Base-by-base conservation (phyloP, 2,113 vertebrate species). In the Todiramphus saurophagus region DNA sequence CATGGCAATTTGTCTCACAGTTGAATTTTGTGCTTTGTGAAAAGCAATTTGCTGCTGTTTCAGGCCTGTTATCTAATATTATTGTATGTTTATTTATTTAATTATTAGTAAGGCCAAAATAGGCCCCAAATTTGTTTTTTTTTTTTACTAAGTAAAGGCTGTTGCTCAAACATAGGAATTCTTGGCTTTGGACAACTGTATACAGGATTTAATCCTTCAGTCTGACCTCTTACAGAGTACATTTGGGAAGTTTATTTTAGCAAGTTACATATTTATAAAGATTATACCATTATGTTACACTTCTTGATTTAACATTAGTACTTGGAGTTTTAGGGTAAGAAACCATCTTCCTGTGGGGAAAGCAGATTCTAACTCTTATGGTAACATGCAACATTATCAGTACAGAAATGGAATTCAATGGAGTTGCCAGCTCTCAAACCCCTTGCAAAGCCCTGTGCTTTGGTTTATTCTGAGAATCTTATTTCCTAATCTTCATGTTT, bases 1-100 rank as follows among this genome's bases (percentile, higher is more conserved):
- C 53, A n/a, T 74, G 21, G 21, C 35, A 46, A 0, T 66, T 0
- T 0, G 24, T 79, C 67, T 55, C 37, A 44, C 23, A 13, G n/a
- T 2, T 63, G 6, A 18, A 13, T 68, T 56, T 37, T 56, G 18
- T 37, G 16, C 30, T 82, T 51, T 46, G 18, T 81, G 64, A 60
- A 82, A 78, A 82, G 18, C 28, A 51, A 0, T 62, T 66, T 78
- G 30, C 46, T 89, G 31, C 66, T 62, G 9, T 82, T 90, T 56
- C 33, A 67, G 79, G 55, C 39, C 48, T 55, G 0, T 64, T 13
- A 11, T 53, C 18, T 33, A 56, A 14, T 56, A 23, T 25, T 64
- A 35, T 12, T 69, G 81, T 41, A 46, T 44, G 13, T 13, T 64
- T 25, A 35, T 3, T 2, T 60, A 27, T 28, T 55, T 69, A 31